Evolutionary conservation across 1,140 invertebrate genomes (phyloP), one percentile per base, ranked within the genome.

Genomic region (Augochlora pura): DNA sequence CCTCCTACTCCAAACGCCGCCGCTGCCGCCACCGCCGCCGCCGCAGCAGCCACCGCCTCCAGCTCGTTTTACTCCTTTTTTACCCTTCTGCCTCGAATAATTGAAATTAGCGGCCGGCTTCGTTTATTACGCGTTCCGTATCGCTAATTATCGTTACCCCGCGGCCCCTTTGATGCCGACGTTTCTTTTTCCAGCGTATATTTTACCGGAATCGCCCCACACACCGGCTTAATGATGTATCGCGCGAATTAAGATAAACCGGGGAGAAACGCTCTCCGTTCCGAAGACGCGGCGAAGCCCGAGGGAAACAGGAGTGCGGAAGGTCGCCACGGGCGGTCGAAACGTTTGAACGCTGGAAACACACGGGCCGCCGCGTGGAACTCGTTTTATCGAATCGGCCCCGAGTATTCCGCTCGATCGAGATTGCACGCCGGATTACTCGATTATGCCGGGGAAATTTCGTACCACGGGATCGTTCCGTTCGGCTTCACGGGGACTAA

Each of bases 41-140:
- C 16, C 49, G 14, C 5, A 16, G 49, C 49, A 5, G 5, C 49
- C 16, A 5, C 16, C 18, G 14, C 49, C 49, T 52, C 49, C 18
- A 52, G 49, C 18, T 52, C 18, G 14, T 52, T 52, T 52, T 52
- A 16, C 18, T 52, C 49, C 3, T 39, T 32, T 14, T n/a, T 46
- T 27, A 52, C 32, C n/a, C 54, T 54, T 52, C 25, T 49, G 18
- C 54, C 64, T 52, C 52, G 57, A 68, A 73, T 80, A 63, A 74
- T 75, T 80, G 72, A 75, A 71, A 83, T 83, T 74, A 78, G 78
- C 65, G 81, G 77, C 25, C 66, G 66, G 76, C 76, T 78, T 72
- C 76, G 69, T 78, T 78, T 78, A 78, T 78, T 78, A 78, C 76
- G 76, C 69, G 76, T 78, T 78, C 39, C 76, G 76, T 78, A 78